Base-by-base conservation (phyloP, 2,888 invertebrate species). In the Drosophila lutescens region DNA sequence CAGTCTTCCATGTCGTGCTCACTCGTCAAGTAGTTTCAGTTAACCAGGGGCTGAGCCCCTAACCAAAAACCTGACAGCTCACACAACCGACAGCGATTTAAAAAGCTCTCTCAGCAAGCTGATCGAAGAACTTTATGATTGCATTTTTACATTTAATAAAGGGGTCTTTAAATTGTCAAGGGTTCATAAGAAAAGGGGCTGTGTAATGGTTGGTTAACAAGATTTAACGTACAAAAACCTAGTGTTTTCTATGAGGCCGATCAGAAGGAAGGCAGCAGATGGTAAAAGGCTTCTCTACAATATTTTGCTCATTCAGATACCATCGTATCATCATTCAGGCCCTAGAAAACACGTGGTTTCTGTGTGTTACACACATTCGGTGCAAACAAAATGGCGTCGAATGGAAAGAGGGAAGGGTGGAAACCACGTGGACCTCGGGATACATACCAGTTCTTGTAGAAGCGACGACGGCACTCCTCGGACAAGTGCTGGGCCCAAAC, bases 401-500 rank as follows among this genome's bases (percentile, higher is more conserved):
- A 12, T 1, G 4, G 4, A 10, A 12, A 12, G 10, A 13, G 23
- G 6, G 13, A 20, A 20, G 13, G 20, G 5, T 26, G 26, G 3
- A n/a, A 26, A 5, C 36, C 70, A 65, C 56, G 56, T 55, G 65
- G 55, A 20, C n/a, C 15, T 6, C 9, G 7, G 30, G 30, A 32
- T 77, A 92, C 93, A 93, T 94, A 99, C 99, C 99, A 99, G 94
- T 99, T 99, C 95, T 99, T 99, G 94, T 99, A 99, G 95, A 99
- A 99, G 84, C 99, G 96, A 91, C 99, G 96, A 88, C 97, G 96
- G 93, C 99, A 99, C 91, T 99, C 99, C 92, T 99, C 99, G 46
- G 98, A 97, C 92, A 99, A 95, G 94, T 99, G 99, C 93, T 99
- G 99, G 54, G 99, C 99, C 97, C 98, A 99, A 57, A 99, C 96